These are phyloP conservation scores for Diceros bicornis DNA, from an alignment of 2,797 vertebrate species.

Conservation along the genomic window DNA sequence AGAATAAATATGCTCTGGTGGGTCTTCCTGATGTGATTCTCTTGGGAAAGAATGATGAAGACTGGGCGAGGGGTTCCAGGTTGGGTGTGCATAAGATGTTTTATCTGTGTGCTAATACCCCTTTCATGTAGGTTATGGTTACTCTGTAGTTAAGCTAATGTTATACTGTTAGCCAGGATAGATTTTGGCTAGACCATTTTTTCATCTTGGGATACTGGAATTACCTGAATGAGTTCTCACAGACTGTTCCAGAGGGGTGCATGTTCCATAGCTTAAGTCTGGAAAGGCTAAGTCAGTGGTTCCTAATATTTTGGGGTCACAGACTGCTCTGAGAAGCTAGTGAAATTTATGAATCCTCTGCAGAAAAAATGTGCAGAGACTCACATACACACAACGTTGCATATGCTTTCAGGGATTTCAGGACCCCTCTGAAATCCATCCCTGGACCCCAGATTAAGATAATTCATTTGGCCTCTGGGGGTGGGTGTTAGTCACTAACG, in stretches of 20 bases:
- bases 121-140: neutral
- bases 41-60: neutral
- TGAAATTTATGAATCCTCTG: slow-evolving; percentile 7
- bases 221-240: neutral
- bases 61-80: neutral
- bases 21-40: neutral
- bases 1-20: neutral
- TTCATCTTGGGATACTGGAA: neutral
- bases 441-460: neutral
- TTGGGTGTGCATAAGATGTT: neutral
- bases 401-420: neutral
- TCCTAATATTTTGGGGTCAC: neutral
- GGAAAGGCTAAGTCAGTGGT: neutral
- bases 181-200: neutral
- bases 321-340: neutral
- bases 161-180: neutral
- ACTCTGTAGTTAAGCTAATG: neutral
- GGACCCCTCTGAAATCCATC: neutral
- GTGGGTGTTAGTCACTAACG: neutral
- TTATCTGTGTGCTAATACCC: neutral
- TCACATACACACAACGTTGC: no score
- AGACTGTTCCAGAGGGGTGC: neutral
- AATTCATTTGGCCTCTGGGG: slow-evolving; percentile 19
- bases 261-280: neutral
- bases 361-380: neutral